phyloP scores from a whole-genome alignment of 2,888 invertebrate genomes.

The Euplagia quadripunctaria region DNA sequence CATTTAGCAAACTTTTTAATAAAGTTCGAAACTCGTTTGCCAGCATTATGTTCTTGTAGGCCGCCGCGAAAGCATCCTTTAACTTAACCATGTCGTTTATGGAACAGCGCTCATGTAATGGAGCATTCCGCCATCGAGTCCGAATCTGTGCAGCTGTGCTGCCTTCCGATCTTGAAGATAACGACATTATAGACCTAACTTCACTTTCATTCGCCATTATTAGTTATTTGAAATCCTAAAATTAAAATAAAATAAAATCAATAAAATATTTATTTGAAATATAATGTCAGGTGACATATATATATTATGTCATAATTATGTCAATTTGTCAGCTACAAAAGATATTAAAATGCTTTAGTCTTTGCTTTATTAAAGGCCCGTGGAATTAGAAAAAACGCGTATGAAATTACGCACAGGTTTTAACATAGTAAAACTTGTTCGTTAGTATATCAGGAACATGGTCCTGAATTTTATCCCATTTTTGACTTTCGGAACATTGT shows the following conservation, averaged over 20 bases:
- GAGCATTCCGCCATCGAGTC: slow-evolving; percentile 65
- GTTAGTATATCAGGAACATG: too few relatives aligned
- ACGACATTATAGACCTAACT: slow-evolving; percentile 67
- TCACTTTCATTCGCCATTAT: slow-evolving; percentile 74
- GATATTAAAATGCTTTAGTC: not conserved
- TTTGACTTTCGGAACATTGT: too few relatives aligned
- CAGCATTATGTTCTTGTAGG: slow-evolving; percentile 75
- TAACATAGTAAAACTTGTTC: too few relatives aligned
- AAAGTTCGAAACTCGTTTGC: slow-evolving; percentile 76
- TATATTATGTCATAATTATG: slow-evolving; percentile 1
- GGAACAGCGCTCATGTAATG: slow-evolving; percentile 78
- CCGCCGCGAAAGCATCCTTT: slow-evolving; percentile 78
- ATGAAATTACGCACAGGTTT: too few relatives aligned
- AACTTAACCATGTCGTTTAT: slow-evolving; percentile 80
- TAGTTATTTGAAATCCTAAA: slow-evolving; percentile 10
- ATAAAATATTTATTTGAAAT: slow-evolving; percentile 8
- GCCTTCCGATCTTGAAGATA: slow-evolving; percentile 73
- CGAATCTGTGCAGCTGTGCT: slow-evolving; percentile 62
- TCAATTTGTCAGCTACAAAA: slow-evolving; percentile 1
- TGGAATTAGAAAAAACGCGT: not conserved
- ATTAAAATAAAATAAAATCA: slow-evolving; percentile 13
- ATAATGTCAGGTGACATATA: not conserved
- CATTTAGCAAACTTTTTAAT: slow-evolving; percentile 75
- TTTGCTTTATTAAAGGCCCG: not conserved
- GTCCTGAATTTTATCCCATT: too few relatives aligned